Base-by-base conservation (phyloP, 2,888 invertebrate species). In the Eurytoma californica region DNA sequence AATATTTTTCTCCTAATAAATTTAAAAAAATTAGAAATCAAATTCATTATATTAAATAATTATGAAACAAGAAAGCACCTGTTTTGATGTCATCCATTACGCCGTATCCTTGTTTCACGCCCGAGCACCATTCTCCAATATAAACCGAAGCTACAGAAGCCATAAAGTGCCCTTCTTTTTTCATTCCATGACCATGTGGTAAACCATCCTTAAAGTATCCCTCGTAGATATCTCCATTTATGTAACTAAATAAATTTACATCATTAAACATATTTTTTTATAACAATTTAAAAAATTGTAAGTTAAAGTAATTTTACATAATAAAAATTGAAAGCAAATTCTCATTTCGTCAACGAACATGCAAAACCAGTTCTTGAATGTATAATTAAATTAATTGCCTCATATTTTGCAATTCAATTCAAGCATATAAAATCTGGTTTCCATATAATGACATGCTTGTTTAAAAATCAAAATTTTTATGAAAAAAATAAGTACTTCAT, bases 121-220 rank as follows among this genome's bases (percentile, higher is more conserved):
- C 97, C 70, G 92, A 92, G 16, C 92, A 92, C 95, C 97, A 97
- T 86, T 97, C 97, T 0, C 97, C 97, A n/a, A 97, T 95, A 88
- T 97, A 97, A 82, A 96, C 93, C 0, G 94, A 94, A 0, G 95
- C 95, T 1, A 93, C 92, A 1, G 94, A 94, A 0, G 94, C 92
- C 76, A 94, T 95, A 86, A 95, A 95, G 82, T 94, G 94, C 28
- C 96, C 96, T 86, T 95, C 95, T 80, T 94, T 95, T 82, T 95
- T 92, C 75, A 95, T 94, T 0, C 97, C 97, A 87, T 97, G 97
- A 0, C 97, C 97, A 86, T 96, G 95, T 1, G 95, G 94, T 70
- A 93, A 91, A 0, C 97, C 96, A 85, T 97, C 96, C 87, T 95
- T 95, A 88, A 97, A 97, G 87, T 95, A 94, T 0, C 97, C 97